A percentile compares a stretch with the other conserved stretches of the same genome.
Evolutionary conservation across 2,113 vertebrate genomes (phyloP).

Genomic region (Myanophis thanlyinensis): DNA sequence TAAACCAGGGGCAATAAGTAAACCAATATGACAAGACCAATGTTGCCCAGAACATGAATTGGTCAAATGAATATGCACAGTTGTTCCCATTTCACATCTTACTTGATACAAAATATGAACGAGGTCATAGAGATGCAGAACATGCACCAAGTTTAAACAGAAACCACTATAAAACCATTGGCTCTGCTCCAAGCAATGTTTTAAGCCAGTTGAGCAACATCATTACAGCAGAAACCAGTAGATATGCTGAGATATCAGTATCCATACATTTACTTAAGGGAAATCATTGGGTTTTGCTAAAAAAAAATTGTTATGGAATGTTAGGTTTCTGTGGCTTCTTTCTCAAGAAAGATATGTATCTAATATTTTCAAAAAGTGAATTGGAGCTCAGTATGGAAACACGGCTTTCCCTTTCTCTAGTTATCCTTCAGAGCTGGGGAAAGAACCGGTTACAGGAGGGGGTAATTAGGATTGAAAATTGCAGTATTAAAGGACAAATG

Average conservation of each 20-base stretch:
- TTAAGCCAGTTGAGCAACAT: slow-evolving; percentile 14
- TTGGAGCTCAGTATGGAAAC: background rate
- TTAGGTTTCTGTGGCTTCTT: background rate
- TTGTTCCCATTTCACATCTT: background rate
- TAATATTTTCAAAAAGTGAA: fast-evolving
- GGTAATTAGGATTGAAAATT: background rate
- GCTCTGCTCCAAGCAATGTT: slow-evolving; percentile 18
- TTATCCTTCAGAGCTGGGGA: slow-evolving; percentile 15
- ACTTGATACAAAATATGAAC: slow-evolving; percentile 15
- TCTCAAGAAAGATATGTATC: background rate
- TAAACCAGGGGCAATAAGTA: slow-evolving; percentile 3
- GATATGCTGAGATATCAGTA: slow-evolving; percentile 10
- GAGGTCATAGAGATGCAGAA: background rate
- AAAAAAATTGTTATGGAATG: slow-evolving; percentile 17
- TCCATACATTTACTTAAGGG: slow-evolving; percentile 13
- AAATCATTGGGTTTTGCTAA: slow-evolving; percentile 20
- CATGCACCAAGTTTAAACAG: slow-evolving; percentile 7
- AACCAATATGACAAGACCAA: background rate
- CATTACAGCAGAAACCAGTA: slow-evolving; percentile 24
- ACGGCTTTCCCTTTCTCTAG: slow-evolving; percentile 25
- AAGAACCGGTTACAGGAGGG: background rate
- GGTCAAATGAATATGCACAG: slow-evolving; percentile 7
- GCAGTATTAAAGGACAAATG: background rate
- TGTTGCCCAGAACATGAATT: fast-evolving
- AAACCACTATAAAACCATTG: background rate